phyloP scores from a whole-genome alignment of 2,797 vertebrate genomes.

The Platalea minor region DNA sequence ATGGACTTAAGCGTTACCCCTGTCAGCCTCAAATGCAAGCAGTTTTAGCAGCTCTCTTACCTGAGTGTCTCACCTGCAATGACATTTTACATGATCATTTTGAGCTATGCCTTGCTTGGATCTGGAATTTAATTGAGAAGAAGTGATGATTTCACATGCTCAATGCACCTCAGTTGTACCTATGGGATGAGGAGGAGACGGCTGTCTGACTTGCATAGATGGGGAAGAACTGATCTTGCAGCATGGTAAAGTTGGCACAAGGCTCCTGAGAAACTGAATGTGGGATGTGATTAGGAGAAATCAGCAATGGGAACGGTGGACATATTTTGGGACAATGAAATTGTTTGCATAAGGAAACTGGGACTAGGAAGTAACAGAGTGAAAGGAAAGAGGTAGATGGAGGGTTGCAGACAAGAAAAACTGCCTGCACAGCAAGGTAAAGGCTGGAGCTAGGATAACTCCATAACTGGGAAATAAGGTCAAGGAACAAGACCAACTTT shows the following conservation, averaged over 20 bases:
- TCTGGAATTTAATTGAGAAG: neutral
- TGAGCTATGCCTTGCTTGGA: neutral
- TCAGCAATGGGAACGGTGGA: neutral
- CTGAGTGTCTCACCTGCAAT: neutral
- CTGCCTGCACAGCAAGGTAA: neutral
- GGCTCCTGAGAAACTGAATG: neutral
- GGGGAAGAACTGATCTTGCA: neutral
- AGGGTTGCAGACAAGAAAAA: neutral
- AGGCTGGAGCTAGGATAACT: neutral
- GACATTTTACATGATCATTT: neutral
- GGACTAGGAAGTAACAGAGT: neutral
- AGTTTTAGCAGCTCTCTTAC: neutral
- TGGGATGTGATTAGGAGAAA: neutral
- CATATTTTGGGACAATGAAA: neutral
- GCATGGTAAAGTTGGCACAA: neutral
- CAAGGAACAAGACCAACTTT: neutral
- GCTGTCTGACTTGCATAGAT: neutral
- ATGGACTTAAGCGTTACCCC: neutral
- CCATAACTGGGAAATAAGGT: neutral
- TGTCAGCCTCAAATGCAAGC: neutral
- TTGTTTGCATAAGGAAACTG: neutral
- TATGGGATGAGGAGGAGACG: neutral
- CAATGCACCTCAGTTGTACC: neutral
- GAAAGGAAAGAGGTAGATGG: neutral
- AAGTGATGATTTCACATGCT: neutral